These are phyloP conservation scores for Cerastis leucographa DNA, from an alignment of 2,888 invertebrate genomes.

Conservation along the genomic window DNA sequence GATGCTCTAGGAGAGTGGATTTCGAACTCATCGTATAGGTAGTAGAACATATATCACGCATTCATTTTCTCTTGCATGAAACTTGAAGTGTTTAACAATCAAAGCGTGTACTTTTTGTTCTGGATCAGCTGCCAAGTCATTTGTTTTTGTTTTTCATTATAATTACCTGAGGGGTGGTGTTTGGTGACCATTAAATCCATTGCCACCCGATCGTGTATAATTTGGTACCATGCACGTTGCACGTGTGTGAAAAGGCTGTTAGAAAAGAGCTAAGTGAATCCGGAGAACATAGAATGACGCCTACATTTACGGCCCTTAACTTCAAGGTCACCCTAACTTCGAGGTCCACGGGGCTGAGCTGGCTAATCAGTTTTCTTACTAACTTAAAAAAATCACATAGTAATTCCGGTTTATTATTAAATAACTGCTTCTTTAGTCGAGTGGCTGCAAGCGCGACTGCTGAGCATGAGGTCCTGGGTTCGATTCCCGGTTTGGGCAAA, in stretches of 20 bases:
- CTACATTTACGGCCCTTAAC: neutral
- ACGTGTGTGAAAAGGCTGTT: conserved; percentile 3
- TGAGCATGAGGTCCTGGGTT: no score
- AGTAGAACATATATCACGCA: no score
- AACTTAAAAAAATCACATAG: neutral
- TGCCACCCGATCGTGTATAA: neutral
- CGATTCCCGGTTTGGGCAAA: no score
- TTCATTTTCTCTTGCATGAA: no score
- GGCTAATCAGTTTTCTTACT: neutral
- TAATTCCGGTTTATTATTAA: neutral
- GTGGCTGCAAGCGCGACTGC: no score
- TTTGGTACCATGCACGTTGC: neutral
- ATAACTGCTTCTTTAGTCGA: neutral
- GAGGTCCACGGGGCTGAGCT: neutral
- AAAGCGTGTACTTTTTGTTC: no score
- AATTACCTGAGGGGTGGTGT: neutral
- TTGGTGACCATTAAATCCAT: neutral
- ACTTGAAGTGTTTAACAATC: no score
- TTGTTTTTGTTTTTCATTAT: no score
- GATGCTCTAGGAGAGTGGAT: no score
- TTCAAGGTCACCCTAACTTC: neutral
- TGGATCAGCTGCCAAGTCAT: no score
- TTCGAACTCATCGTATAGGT: no score
- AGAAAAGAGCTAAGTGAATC: neutral
- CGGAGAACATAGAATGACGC: neutral